These are phyloP conservation scores for Agonopterix arenella DNA, from an alignment of 2,888 invertebrate species.

Conservation along the genomic window DNA sequence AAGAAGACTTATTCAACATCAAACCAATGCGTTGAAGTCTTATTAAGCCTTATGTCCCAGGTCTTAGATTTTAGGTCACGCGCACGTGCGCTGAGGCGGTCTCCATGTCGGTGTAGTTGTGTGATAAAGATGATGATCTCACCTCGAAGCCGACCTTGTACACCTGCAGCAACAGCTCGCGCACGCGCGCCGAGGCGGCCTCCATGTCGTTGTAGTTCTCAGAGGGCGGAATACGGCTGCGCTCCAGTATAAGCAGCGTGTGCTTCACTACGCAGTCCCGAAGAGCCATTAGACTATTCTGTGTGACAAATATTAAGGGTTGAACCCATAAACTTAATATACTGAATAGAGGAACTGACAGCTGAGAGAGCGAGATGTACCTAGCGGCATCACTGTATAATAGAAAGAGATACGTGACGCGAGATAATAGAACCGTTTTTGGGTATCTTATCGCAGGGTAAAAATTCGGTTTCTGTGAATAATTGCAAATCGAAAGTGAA, in stretches of 20 bases:
- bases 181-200: constrained; percentile 26
- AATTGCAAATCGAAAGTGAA: too few relatives aligned
- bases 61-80: constrained; percentile 10
- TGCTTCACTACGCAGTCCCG: constrained; percentile 49
- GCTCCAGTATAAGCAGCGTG: constrained; percentile 38
- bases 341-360: too few relatives aligned
- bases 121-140: constrained; percentile 10
- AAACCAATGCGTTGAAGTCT: too few relatives aligned
- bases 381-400: too few relatives aligned
- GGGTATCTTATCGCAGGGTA: too few relatives aligned
- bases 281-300: constrained; percentile 52
- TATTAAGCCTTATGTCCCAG: background rate
- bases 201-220: constrained; percentile 20
- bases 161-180: constrained; percentile 84
- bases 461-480: too few relatives aligned
- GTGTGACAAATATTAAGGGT: constrained; percentile 6
- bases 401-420: too few relatives aligned
- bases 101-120: too few relatives aligned
- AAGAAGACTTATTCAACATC: too few relatives aligned
- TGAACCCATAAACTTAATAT: too few relatives aligned
- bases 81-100: constrained; percentile 31
- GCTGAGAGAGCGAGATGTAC: too few relatives aligned
- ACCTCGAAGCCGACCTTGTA: constrained; percentile 95
- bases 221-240: constrained; percentile 27
- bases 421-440: too few relatives aligned